Evolutionary conservation across 2,888 invertebrate genomes (phyloP).

Genomic region (Fabriciana adippe): DNA sequence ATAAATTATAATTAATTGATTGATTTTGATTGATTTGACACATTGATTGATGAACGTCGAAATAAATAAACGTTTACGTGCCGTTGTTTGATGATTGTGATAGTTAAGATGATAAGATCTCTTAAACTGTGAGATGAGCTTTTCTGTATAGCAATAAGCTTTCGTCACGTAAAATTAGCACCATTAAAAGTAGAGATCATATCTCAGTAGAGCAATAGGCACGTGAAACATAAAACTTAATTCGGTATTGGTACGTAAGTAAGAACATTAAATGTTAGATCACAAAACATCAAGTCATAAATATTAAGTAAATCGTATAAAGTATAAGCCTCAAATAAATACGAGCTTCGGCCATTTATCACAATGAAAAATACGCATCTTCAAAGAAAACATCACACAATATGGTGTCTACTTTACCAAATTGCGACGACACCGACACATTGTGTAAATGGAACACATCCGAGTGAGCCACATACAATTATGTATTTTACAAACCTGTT

Average conservation of each 20-base stretch:
- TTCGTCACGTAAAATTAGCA: too few species aligned
- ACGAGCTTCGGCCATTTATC: conserved; percentile 10
- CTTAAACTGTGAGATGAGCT: too few species aligned
- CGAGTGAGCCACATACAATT: not conserved
- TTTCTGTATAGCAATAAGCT: too few species aligned
- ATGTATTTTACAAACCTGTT: not conserved
- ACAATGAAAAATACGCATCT: conserved; percentile 10
- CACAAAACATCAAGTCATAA: not conserved
- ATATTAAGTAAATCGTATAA: conserved; percentile 2
- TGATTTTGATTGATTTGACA: too few species aligned
- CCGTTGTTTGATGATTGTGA: too few species aligned
- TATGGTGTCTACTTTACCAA: conserved; percentile 13
- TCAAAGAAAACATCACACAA: conserved; percentile 3
- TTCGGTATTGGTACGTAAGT: not conserved
- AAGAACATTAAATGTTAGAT: not conserved
- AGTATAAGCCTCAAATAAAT: not conserved
- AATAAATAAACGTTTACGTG: too few species aligned
- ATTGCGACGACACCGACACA: conserved; percentile 4
- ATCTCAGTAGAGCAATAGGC: not conserved
- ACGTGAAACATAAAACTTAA: conserved; percentile 4
- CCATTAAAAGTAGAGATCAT: not conserved
- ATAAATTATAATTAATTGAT: too few species aligned
- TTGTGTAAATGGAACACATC: not conserved
- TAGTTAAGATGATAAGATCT: too few species aligned
- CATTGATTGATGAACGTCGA: too few species aligned